A percentile compares a stretch with the other conserved stretches of the same genome.
Conservation (phyloP, 2,888 invertebrate species). For the Spodoptera exigua region DNA sequence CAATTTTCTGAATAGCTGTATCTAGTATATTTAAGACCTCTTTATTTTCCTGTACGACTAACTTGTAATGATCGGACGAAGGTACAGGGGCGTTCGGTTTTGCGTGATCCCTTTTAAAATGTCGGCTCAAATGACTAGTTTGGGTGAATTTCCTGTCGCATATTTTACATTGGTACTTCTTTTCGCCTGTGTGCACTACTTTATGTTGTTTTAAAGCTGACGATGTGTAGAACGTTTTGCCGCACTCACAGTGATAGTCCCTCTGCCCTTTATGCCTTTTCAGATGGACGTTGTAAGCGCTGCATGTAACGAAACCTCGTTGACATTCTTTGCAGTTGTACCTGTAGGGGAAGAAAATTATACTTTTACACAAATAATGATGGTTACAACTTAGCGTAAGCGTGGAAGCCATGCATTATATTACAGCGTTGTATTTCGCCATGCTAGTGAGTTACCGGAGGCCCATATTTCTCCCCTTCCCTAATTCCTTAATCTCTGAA, state of each 20-base stretch:
- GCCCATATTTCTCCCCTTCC: too few species aligned
- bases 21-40: constrained; percentile 63
- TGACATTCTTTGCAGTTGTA: constrained; percentile 82
- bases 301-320: constrained; percentile 82
- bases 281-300: constrained; percentile 81
- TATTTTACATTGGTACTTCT: constrained; percentile 83
- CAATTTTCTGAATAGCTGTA: constrained; percentile 47
- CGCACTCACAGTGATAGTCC: constrained; percentile 84
- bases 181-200: constrained; percentile 84
- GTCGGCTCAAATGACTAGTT: constrained; percentile 81
- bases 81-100: constrained; percentile 78
- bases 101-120: constrained; percentile 82
- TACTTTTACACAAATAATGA: too few species aligned
- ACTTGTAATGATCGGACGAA: constrained; percentile 74
- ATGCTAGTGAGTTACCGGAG: too few species aligned
- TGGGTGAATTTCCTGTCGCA: constrained; percentile 84
- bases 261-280: constrained; percentile 84
- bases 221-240: constrained; percentile 84
- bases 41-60: constrained; percentile 65
- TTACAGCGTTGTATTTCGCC: too few species aligned
- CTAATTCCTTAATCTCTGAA: too few species aligned
- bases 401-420: too few species aligned
- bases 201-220: constrained; percentile 83
- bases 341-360: constrained; percentile 56
- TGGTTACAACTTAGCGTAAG: too few species aligned